Evolutionary conservation across 2,888 invertebrate genomes (phyloP), one percentile per base, ranked within the genome.

Genomic region (Diadegma fenestrale): DNA sequence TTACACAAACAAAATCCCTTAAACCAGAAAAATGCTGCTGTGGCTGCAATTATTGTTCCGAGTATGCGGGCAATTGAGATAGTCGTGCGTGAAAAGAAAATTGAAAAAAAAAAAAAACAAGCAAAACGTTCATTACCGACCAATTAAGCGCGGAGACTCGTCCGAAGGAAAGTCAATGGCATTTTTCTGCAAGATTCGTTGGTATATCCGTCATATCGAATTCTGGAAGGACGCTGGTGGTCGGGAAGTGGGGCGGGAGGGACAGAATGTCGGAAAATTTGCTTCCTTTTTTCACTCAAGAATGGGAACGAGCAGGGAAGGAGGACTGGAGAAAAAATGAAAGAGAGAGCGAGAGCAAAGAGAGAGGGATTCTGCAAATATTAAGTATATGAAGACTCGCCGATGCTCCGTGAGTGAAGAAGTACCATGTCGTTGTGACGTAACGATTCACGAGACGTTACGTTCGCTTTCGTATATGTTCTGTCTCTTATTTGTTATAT

Each of bases 361-460:
- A 69, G 80, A 63, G 58, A 79, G 76, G 75, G 85, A 81, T 81
- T 81, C 61, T 73, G 48, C 68, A 73, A 61, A 51, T 64, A 41
- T 64, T 43, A 33, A 26, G 41, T 73, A 68, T 73, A 68, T 41
- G 75, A 37, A 73, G 61, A 54, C 51, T 78, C 81, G 61, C 78
- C 37, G 81, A 69, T 73, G 45, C 73, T 69, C 77, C 77, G 64
- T 19, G 66, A 71, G 64, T 19, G 72, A 71, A 80, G 22, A 85
- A 78, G 77, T 33, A 68, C 22, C 64, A 51, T 37, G 10, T 78
- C 73, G 45, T 43, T 61, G 86, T 89, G 90, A 90, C 87, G 90
- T 90, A 89, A 90, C 87, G 64, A 45, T 78, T 61, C 78, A 79
- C 77, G 73, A 82, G 90, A 2, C 6, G 6, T 89, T 89, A 89